A percentile compares a stretch with the other conserved stretches of the same genome.
Conservation (phyloP, 2,888 invertebrate genomes). For the Macrophya alboannulata region DNA sequence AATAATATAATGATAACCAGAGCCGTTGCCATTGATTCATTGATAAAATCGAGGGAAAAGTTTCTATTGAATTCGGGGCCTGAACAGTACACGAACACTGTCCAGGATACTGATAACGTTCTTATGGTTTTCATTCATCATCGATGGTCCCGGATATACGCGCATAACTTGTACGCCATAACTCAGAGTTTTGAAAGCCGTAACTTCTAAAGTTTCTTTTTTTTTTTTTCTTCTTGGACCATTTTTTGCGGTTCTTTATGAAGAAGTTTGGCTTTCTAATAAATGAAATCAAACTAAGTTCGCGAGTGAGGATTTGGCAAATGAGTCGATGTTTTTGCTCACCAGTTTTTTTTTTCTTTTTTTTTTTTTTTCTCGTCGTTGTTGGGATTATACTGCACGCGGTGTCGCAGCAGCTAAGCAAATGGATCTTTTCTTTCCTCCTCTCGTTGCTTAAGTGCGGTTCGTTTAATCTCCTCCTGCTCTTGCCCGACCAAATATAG, state of each 20-base stretch:
- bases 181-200: background rate
- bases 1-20: no score
- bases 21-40: no score
- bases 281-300: background rate
- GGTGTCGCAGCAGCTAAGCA: background rate
- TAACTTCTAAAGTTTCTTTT: background rate
- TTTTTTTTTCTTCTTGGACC: background rate
- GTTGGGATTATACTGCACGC: background rate
- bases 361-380: background rate
- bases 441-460: constrained; percentile 28
- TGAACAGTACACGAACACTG: background rate
- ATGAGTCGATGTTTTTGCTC: background rate
- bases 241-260: background rate
- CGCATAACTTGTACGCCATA: background rate
- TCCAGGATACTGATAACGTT: background rate
- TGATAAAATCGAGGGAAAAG: no score
- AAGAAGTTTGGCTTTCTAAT: constrained; percentile 7
- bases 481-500: constrained; percentile 30
- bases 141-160: background rate
- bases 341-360: background rate
- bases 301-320: background rate
- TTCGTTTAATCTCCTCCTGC: constrained; percentile 30
- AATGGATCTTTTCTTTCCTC: constrained; percentile 8
- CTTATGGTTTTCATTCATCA: background rate
- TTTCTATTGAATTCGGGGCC: background rate